Evolutionary conservation across 2,113 vertebrate species (phyloP).

Genomic region (Gadus chalcogrammus): DNA sequence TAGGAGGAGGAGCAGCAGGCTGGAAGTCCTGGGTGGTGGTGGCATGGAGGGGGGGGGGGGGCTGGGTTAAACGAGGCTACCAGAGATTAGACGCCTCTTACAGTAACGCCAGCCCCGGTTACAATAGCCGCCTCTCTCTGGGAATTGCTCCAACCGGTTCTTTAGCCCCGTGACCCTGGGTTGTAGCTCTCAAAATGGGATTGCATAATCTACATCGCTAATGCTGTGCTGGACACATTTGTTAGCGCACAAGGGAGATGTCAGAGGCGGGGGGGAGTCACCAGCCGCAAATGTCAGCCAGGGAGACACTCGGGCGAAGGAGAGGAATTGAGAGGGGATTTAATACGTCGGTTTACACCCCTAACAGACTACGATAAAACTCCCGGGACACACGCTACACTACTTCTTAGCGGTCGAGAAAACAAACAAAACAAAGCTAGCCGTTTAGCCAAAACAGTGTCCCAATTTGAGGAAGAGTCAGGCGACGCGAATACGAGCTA

Average conservation of each 20-base stretch:
- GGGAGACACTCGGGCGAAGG: conserved; percentile 3
- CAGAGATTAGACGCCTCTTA: conserved; percentile 36
- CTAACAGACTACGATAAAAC: no score
- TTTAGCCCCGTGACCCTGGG: conserved; percentile 42
- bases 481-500: no score
- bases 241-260: conserved; percentile 30
- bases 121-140: conserved; percentile 29
- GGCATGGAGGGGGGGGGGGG: background rate
- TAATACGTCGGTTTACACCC: no score
- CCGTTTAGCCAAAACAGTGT: no score
- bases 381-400: no score
- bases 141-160: conserved; percentile 28
- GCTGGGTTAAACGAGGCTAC: conserved; percentile 38
- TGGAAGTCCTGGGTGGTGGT: background rate
- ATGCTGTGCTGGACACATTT: conserved; percentile 16
- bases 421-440: no score
- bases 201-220: conserved; percentile 38
- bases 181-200: conserved; percentile 26
- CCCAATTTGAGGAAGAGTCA: no score
- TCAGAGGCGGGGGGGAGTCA: conserved; percentile 1
- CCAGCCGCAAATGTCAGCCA: background rate
- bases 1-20: no score
- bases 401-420: no score
- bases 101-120: conserved; percentile 18
- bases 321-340: no score